Percentiles rank a stretch among this genome's conserved stretches.
These are phyloP conservation scores for Sebastes oblongus DNA, from an alignment of 2,797 vertebrate genomes.

Conservation along the genomic window DNA sequence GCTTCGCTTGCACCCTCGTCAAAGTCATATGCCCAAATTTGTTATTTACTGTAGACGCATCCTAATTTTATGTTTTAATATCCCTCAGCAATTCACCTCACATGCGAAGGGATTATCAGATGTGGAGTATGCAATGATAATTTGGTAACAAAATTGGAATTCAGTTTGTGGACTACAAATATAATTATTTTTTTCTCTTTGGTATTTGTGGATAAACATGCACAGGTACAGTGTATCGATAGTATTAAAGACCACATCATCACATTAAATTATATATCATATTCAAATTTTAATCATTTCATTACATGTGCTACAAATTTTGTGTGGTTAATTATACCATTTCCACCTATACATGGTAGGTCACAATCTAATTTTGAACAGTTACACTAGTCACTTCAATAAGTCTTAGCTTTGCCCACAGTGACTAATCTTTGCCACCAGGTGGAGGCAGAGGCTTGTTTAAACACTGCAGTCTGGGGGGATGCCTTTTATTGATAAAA, in stretches of 20 bases:
- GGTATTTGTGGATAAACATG: neutral
- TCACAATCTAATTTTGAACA: neutral
- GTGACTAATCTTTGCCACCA: slow-evolving; percentile 49
- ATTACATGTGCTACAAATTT: neutral
- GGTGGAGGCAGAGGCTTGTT: slow-evolving; percentile 71
- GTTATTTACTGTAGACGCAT: neutral
- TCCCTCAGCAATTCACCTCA: neutral
- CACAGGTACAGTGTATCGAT: neutral
- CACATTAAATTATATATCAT: neutral
- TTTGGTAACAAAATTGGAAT: neutral
- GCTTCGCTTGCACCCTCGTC: neutral
- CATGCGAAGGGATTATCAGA: neutral
- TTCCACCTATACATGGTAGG: neutral
- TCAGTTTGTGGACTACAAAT: neutral
- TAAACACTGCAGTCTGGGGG: neutral
- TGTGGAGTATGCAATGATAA: neutral
- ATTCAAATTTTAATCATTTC: neutral
- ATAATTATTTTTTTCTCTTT: neutral
- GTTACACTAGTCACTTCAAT: neutral
- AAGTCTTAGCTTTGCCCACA: neutral
- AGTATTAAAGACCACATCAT: neutral
- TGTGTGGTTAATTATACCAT: neutral
- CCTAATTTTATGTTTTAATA: neutral
- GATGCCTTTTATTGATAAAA: neutral
- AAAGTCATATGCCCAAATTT: neutral